Base-by-base conservation (phyloP, 2,113 vertebrate species). In the Delphinus delphis region DNA sequence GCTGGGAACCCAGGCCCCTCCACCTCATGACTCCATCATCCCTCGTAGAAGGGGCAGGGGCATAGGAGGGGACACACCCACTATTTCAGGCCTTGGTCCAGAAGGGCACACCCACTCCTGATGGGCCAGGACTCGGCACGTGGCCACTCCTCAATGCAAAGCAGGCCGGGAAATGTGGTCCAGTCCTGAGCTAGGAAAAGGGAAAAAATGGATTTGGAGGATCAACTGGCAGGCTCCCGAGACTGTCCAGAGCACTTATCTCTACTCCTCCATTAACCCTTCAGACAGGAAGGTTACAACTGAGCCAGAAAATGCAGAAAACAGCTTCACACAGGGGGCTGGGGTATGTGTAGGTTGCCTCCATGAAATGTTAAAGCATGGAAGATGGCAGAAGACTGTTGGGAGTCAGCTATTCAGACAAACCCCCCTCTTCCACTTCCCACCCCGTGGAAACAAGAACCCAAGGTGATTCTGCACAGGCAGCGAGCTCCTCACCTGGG, bases 21-120 rank as follows among this genome's bases (percentile, higher is more conserved):
- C 74, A 14, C 25, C 41, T 53, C 47, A 3, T 31, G 60, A 77
- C 25, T 47, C 36, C 65, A 26, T n/a, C 21, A 6, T 20, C 60
- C 25, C 10, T 20, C 1, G 12, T 1, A 38, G 63, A 76, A 84
- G 28, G 38, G 17, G 11, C 9, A 71, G 33, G 38, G 9, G 10
- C 14, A 3, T 1, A 17, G 25, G 28, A 47, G 20, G 7, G 15
- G 25, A 2, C 26, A 11, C 12, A 13, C 1, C 5, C 6, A 1
- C 23, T 41, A 8, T n/a, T n/a, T 11, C 60, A 58, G 25, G 53
- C 28, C 10, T 23, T 33, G 23, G 14, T 5, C 41, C 13, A 18
- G 38, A 44, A 41, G 65, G 53, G 11, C 62, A 62, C 7, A 6
- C 1, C 41, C 15, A 10, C 26, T 53, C 6, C 2, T 33, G 15